Evolutionary conservation across 2,113 vertebrate species (phyloP), one percentile per base, ranked within the genome.

Genomic region (Oryzias curvinotus): DNA sequence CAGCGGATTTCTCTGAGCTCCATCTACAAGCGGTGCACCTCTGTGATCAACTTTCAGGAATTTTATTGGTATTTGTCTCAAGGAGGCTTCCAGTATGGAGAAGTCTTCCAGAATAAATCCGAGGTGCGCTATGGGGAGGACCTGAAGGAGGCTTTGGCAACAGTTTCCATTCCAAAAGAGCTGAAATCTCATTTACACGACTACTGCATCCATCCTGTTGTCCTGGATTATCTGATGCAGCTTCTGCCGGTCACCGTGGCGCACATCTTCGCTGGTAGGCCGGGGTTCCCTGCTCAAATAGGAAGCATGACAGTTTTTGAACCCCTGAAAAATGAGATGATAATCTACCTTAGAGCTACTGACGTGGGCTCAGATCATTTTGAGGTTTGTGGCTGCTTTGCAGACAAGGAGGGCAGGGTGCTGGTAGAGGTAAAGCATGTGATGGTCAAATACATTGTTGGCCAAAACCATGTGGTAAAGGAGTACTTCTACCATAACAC

Each of bases 211-310:
- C 94, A 96, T 54, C 94, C 94, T 43, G 90, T 96, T 48, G 65
- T 96, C 58, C 81, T 95, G 0, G 94, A 95, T 75, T 94, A 87
- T 52, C 81, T 94, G 19, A 85, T 95, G 83, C 94, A 95, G 74
- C 91, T 94, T 84, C 77, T 85, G 0, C 76, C 86, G 47, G 71
- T 91, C 43, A 67, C 92, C 55, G 83, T 85, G 4, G 68, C 78
- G 13, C 58, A 74, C 50, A 60, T 54, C 0, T 82, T 85, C 28
- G 73, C 71, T 26, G 83, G 83, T 18, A 84, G 82, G 57, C 70
- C 83, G 51, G 90, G 89, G 0, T 94, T 93, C 82, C 94, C 93
- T 42, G 88, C 91, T 13, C 81, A 86, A 52, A 94, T 95, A 75
- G 92, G 92, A 30, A 91, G 90, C 66, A 60, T 96, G 62, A 88